phyloP scores from a whole-genome alignment of 2,797 vertebrate genomes.

The Buphagus erythrorhynchus region DNA sequence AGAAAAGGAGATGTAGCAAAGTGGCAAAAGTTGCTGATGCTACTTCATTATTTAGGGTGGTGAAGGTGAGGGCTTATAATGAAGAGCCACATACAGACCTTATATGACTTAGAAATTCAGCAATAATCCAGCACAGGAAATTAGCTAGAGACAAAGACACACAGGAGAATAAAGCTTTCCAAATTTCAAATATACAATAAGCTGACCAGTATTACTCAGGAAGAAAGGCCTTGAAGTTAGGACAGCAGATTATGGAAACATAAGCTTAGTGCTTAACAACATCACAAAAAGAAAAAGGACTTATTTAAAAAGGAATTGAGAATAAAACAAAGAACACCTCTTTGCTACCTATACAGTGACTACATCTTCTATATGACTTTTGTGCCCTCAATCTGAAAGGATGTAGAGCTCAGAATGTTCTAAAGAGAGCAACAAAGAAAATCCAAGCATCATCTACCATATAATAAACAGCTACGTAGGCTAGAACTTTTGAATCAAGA shows the following conservation, averaged over 20 bases:
- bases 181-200: background rate
- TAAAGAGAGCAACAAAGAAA: background rate
- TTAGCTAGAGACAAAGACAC: background rate
- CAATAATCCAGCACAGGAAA: background rate
- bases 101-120: background rate
- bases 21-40: background rate
- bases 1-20: background rate
- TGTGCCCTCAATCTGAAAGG: background rate
- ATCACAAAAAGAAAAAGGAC: background rate
- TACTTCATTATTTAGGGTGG: background rate
- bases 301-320: background rate
- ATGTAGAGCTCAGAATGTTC: background rate
- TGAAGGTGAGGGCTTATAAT: background rate
- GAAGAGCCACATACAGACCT: background rate
- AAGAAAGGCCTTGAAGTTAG: background rate
- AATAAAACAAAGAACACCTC: background rate
- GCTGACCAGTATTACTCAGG: background rate
- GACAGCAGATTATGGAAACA: background rate
- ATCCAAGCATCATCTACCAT: background rate
- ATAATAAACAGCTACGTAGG: background rate
- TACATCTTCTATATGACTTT: background rate
- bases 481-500: background rate
- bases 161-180: background rate
- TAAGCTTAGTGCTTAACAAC: background rate
- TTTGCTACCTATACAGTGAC: background rate